Conservation (phyloP, 2,888 invertebrate genomes). For the Silvanus unidentatus region DNA sequence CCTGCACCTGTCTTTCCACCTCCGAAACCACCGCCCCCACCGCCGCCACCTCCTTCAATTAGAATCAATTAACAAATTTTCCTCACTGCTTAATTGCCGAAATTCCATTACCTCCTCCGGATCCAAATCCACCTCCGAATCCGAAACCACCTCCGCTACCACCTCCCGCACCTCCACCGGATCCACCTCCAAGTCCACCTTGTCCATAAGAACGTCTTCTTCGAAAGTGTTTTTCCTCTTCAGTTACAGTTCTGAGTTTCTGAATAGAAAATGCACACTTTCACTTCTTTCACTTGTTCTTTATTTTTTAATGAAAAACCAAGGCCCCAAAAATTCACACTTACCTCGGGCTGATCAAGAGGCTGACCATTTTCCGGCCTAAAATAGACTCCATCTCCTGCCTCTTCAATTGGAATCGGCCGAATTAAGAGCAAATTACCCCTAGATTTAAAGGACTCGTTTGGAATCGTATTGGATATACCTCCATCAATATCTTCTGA, state of each 20-base stretch:
- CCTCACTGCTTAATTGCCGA: no score
- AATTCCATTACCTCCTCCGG: no score
- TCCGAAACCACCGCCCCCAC: conserved; percentile 5
- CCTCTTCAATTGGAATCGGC: conserved; percentile 32
- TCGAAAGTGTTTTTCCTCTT: neutral
- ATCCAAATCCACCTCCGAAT: conserved; percentile 6
- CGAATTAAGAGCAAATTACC: conserved; percentile 19
- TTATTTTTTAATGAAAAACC: no score
- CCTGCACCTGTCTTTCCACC: conserved; percentile 9
- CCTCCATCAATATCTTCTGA: conserved; percentile 13
- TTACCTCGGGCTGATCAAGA: conserved; percentile 32
- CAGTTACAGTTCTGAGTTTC: conserved; percentile 15
- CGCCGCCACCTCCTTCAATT: conserved; percentile 13
- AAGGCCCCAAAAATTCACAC: conserved; percentile 7
- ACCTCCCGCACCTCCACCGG: conserved; percentile 7
- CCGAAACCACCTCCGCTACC: conserved; percentile 5
- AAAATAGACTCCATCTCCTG: conserved; percentile 40
- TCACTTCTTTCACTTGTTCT: neutral
- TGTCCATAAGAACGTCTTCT: conserved; percentile 19
- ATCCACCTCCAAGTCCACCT: conserved; percentile 18
- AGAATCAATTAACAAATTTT: no score
- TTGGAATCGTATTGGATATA: conserved; percentile 23
- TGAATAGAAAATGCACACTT: conserved; percentile 11
- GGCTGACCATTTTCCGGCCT: conserved; percentile 33
- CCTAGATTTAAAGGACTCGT: conserved; percentile 14